Evolutionary conservation across 2,888 invertebrate species (phyloP), one percentile per base, ranked within the genome.

Genomic region (Pyrrhia umbra): DNA sequence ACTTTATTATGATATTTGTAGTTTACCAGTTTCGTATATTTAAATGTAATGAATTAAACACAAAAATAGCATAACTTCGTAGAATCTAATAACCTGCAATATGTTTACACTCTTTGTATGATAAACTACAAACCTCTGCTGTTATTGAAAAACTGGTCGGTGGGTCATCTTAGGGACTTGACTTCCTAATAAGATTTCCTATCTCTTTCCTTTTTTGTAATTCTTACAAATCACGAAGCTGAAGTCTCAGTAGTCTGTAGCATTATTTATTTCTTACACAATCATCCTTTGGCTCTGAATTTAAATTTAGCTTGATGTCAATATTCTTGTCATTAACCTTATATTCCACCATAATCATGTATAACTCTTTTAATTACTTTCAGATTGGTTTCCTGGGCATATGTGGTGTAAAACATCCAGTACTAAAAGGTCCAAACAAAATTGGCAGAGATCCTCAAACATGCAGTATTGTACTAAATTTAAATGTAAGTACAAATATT

Each of bases 301-400:
- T n/a, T n/a, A n/a, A n/a, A n/a, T n/a, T n/a, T n/a, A n/a, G n/a
- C n/a, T n/a, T n/a, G n/a, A n/a, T n/a, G n/a, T n/a, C n/a, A n/a
- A n/a, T n/a, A n/a, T n/a, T n/a, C n/a, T n/a, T n/a, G n/a, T n/a
- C n/a, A n/a, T n/a, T n/a, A n/a, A n/a, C n/a, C n/a, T n/a, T n/a
- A n/a, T n/a, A n/a, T n/a, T n/a, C n/a, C n/a, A n/a, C n/a, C n/a
- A n/a, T 34, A n/a, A 5, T 13, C 13, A 13, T 30, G n/a, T 34
- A 9, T 34, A 56, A 5, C n/a, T 9, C 6, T 13, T 27, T 25
- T 30, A 34, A 39, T 66, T 51, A 52, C 25, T 90, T 90, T 39
- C 82, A 95, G 94, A 86, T 95, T 85, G 94, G 92, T 0, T 92
- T 91, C 54, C 69, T 95, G 37, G 94, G 94, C 20, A 94, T 94